Base-by-base conservation (phyloP, 1,140 invertebrate genomes). In the Hylaeus volcanicus region DNA sequence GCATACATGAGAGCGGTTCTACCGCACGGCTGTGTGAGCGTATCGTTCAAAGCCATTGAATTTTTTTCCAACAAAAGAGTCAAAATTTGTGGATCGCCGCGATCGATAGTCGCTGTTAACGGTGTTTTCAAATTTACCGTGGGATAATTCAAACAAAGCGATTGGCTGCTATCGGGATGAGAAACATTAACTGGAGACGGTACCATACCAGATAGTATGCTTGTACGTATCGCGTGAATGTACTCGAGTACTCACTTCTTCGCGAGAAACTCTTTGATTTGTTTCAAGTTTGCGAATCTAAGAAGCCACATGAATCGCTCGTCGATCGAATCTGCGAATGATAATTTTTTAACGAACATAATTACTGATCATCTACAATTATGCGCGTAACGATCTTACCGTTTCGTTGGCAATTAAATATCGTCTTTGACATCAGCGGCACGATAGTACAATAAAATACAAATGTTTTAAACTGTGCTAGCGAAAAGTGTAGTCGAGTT, bases 51-150 rank as follows among this genome's bases (percentile, higher is more conserved):
- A 51, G 58, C 9, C 0, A 48, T 72, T 0, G 83, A 70, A 45
- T 75, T 61, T 58, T 78, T 87, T 3, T 86, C 83, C 4, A 88
- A 56, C 14, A 88, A 43, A 2, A 78, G 55, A 1, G 77, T 14
- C 4, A 89, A 68, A 41, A 89, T 86, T 45, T 89, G 84, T 26
- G 91, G 89, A 84, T 94, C 93, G 5, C 91, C 92, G 4, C 90
- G 87, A 39, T 93, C 88, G 43, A 91, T 91, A 0, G 93, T 91
- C 11, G 89, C 70, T 82, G 91, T 94, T 3, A 94, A 75, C 5
- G 93, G 91, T 1, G 93, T 93, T n/a, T 89, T 75, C 0, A 93
- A 90, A 41, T 74, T 76, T 5, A 74, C 39, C 0, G 63, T 83
- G 0, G 82, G 83, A 74, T 88, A 85, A 74, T 89, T 82, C 12